Base-by-base conservation (phyloP, 2,797 vertebrate genomes). In the Neopelma chrysocephalum region DNA sequence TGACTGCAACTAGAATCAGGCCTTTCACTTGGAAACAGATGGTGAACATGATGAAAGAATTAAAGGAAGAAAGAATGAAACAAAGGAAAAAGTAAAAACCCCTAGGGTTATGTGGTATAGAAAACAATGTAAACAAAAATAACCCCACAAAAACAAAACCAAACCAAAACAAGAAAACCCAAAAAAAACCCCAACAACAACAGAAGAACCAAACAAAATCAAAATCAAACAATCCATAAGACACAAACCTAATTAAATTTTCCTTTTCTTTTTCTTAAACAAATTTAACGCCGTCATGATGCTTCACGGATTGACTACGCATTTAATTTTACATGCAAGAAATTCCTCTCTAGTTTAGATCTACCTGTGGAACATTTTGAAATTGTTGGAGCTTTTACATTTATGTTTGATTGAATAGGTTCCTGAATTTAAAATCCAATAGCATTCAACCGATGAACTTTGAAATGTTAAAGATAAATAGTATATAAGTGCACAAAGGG, bases 371-470 rank as follows among this genome's bases (percentile, higher is more conserved):
- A 91, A 51, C 1, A n/a, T 36, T 85, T 86, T 50, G 4, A 81
- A 87, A 85, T 36, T 10, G 12, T 82, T 84, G 29, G 45, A 56
- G 7, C 4, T 64, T 91, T 89, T 77, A 36, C 7, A 29, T 26
- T 73, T 75, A 51, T 58, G 31, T 56, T 89, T 94, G 45, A 91
- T 73, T 83, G 71, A 92, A 56, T 40, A 50, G 22, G 26, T 70
- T 51, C 20, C 22, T 54, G 12, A 82, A 90, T 72, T 87, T 91
- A 92, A 90, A 87, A 88, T 78, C 53, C 76, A 87, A 15, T 77
- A 36, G 1, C 3, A 4, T 69, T 84, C 47, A 69, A 36, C 26
- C 43, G 42, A 93, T 40, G 32, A 11, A 73, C 23, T 71, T 72
- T 20, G 43, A 88, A 87, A 93, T 69, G 17, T 57, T 76, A 64